Conservation (phyloP, 1,140 invertebrate genomes). For the Harpegnathos saltator region DNA sequence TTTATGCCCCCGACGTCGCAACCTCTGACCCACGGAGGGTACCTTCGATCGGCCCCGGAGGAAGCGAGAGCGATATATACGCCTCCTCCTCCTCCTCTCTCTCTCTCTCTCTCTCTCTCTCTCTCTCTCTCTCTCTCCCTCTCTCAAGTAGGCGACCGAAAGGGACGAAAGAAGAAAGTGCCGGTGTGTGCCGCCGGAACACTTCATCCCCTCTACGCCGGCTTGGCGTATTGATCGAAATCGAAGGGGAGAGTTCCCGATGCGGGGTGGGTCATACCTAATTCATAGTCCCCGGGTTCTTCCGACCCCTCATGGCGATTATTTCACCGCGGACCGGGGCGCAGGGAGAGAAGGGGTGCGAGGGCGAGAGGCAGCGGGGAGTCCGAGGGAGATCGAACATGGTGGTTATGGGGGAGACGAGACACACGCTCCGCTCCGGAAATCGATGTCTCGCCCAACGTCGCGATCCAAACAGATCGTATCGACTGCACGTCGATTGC, state of each 20-base stretch:
- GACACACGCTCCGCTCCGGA: conserved; percentile 10
- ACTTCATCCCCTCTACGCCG: conserved; percentile 65
- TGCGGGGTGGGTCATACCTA: conserved; percentile 76
- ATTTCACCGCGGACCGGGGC: conserved; percentile 63
- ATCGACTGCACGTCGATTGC: conserved; percentile 24
- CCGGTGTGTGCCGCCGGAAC: conserved; percentile 29
- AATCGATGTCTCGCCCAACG: conserved; percentile 23
- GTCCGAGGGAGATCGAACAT: conserved; percentile 31
- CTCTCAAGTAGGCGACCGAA: conserved; percentile 53
- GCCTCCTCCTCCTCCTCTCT: too few relatives aligned
- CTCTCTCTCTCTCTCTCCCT: too few relatives aligned
- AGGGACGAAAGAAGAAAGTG: conserved; percentile 64
- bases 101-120: too few relatives aligned
- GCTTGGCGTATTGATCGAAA: conserved; percentile 79
- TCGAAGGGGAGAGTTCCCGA: conserved; percentile 77
- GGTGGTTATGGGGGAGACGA: conserved; percentile 20
- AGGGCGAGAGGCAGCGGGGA: neutral
- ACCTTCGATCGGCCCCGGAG: conserved; percentile 4
- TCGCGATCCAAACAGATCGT: conserved; percentile 32
- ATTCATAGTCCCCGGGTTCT: conserved; percentile 77
- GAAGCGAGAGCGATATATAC: conserved; percentile 43
- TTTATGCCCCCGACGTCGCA: conserved; percentile 57
- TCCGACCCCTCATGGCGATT: conserved; percentile 73
- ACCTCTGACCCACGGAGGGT: conserved; percentile 58
- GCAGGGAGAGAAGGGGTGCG: too few relatives aligned